These are phyloP conservation scores for Girardia tigrina DNA, from an alignment of 2,888 invertebrate genomes.

Conservation along the genomic window DNA sequence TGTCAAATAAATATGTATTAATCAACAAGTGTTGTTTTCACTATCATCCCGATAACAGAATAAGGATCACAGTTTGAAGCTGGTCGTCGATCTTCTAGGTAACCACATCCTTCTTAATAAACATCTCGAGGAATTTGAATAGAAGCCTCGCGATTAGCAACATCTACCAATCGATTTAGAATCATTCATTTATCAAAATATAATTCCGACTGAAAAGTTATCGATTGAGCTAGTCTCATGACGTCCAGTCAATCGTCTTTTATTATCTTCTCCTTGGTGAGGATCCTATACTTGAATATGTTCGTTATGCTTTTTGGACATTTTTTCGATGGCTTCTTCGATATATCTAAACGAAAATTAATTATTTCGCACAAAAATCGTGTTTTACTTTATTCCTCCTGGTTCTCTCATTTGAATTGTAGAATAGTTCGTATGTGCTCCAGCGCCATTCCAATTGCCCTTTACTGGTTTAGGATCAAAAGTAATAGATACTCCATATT, in stretches of 20 bases:
- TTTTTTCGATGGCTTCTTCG: conserved; percentile 81
- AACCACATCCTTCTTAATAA: too few species aligned
- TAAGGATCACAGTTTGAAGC: too few species aligned
- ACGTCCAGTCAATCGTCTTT: conserved; percentile 75
- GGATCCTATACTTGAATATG: conserved; percentile 95
- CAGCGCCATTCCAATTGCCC: conserved; percentile 56
- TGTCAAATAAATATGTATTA: too few species aligned
- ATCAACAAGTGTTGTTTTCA: too few species aligned
- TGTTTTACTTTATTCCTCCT: conserved; percentile 46
- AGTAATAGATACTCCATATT: conserved; percentile 52
- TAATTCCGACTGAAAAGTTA: conserved; percentile 73
- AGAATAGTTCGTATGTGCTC: conserved; percentile 89
- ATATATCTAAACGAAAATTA: too few species aligned
- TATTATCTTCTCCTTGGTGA: conserved; percentile 85
- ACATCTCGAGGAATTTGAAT: conserved; percentile 88
- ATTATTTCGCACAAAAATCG: too few species aligned
- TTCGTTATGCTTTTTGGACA: conserved; percentile 74
- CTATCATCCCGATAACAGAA: too few species aligned
- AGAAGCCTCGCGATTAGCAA: conserved; percentile 76
- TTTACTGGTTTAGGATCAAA: conserved; percentile 54
- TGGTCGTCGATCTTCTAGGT: too few species aligned
- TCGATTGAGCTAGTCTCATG: conserved; percentile 93
- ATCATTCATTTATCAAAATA: too few species aligned
- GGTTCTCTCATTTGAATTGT: conserved; percentile 72
- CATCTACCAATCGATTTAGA: too few species aligned